Evolutionary conservation across 2,797 vertebrate genomes (phyloP).

Genomic region (Falco peregrinus): DNA sequence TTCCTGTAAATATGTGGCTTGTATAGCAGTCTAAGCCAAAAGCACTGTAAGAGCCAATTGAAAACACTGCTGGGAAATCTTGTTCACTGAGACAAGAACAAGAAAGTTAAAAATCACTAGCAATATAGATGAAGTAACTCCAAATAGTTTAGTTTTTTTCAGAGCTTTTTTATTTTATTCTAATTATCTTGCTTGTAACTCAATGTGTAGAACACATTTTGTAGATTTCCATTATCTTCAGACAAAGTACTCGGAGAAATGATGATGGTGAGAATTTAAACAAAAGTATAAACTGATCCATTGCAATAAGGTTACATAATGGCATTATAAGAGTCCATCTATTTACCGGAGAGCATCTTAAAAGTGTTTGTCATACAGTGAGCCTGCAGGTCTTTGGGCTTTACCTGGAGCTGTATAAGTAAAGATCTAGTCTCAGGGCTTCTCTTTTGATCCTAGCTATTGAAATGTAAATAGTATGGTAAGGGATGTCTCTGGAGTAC

Average conservation of each 20-base stretch:
- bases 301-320: background rate
- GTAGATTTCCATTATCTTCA: background rate
- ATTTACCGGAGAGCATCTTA: background rate
- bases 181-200: background rate
- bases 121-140: background rate
- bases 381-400: background rate
- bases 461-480: background rate
- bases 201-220: background rate
- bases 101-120: background rate
- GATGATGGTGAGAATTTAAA: background rate
- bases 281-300: background rate
- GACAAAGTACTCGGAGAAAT: background rate
- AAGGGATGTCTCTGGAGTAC: background rate
- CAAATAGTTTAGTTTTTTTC: background rate
- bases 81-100: background rate
- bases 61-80: background rate
- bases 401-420: background rate
- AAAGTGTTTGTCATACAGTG: background rate
- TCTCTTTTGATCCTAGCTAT: background rate
- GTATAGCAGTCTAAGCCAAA: background rate
- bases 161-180: background rate
- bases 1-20: background rate
- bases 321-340: background rate
- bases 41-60: background rate
- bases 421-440: background rate